Conservation (phyloP, 2,888 invertebrate species). For the Andrena dorsata region DNA sequence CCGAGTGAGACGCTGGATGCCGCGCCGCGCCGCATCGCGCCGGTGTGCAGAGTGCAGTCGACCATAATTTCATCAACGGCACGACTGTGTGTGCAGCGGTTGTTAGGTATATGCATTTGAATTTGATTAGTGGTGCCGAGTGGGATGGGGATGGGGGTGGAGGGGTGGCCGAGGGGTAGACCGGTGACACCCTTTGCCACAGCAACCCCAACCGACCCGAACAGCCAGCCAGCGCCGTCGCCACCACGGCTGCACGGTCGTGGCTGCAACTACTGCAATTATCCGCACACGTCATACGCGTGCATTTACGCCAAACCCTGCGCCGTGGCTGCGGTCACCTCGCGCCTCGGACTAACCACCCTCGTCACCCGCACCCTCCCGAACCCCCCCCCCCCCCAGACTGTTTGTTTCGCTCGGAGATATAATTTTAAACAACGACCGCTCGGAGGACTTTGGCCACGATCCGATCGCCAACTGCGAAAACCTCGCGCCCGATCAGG, state of each 20-base stretch:
- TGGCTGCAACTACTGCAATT: slow-evolving; percentile 83
- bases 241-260: slow-evolving; percentile 77
- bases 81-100: slow-evolving; percentile 78
- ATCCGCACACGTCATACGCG: slow-evolving; percentile 83
- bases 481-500: slow-evolving; percentile 11
- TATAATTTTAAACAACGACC: slow-evolving; percentile 66
- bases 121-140: slow-evolving; percentile 84
- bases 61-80: slow-evolving; percentile 84
- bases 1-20: slow-evolving; percentile 37
- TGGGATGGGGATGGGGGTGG: slow-evolving; percentile 70
- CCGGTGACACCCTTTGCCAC: slow-evolving; percentile 84
- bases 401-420: slow-evolving; percentile 55
- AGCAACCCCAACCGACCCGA: slow-evolving; percentile 79
- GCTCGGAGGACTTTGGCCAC: slow-evolving; percentile 51
- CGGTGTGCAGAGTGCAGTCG: slow-evolving; percentile 81
- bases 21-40: slow-evolving; percentile 51
- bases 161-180: slow-evolving; percentile 68
- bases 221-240: slow-evolving; percentile 73
- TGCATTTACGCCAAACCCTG: slow-evolving; percentile 77
- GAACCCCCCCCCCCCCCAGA: slow-evolving; percentile 36
- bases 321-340: slow-evolving; percentile 74
- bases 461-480: slow-evolving; percentile 41
- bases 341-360: slow-evolving; percentile 65
- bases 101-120: slow-evolving; percentile 83
- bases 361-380: slow-evolving; percentile 33